These are phyloP conservation scores for Xyliphius kryptos DNA, from an alignment of 2,113 vertebrate species.

Conservation along the genomic window DNA sequence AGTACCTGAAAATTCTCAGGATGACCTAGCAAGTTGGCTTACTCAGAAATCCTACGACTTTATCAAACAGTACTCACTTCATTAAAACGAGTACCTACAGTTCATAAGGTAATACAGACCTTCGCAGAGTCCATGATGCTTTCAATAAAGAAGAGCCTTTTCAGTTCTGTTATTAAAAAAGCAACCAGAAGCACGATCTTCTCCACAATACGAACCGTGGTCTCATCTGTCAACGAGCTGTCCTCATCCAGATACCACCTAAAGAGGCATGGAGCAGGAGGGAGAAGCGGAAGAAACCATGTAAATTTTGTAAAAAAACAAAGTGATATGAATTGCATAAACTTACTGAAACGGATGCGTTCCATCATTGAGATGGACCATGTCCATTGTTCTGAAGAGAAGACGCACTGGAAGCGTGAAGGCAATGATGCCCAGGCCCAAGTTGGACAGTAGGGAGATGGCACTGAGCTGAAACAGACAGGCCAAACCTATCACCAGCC, in stretches of 20 bases:
- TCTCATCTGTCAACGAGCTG: constrained; percentile 70
- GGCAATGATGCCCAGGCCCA: constrained; percentile 68
- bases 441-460: constrained; percentile 70
- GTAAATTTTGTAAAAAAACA: background rate
- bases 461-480: constrained; percentile 79
- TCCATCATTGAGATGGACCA: constrained; percentile 62
- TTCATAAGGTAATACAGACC: constrained; percentile 68
- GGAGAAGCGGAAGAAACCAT: too few relatives aligned
- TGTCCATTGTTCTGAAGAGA: constrained; percentile 68
- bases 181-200: constrained; percentile 61
- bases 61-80: background rate
- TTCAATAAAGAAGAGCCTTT: constrained; percentile 78
- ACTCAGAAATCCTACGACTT: too few relatives aligned
- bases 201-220: constrained; percentile 69
- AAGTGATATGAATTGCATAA: background rate
- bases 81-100: background rate
- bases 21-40: too few relatives aligned
- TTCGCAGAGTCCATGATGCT: constrained; percentile 80
- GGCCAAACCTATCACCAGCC: constrained; percentile 71
- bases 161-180: constrained; percentile 63
- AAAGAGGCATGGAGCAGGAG: constrained; percentile 24
- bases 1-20: too few relatives aligned
- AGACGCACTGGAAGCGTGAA: constrained; percentile 74
- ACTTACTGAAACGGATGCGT: constrained; percentile 79
- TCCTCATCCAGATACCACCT: constrained; percentile 75